phyloP scores from a whole-genome alignment of 2,888 invertebrate species.

The Ceramica pisi region DNA sequence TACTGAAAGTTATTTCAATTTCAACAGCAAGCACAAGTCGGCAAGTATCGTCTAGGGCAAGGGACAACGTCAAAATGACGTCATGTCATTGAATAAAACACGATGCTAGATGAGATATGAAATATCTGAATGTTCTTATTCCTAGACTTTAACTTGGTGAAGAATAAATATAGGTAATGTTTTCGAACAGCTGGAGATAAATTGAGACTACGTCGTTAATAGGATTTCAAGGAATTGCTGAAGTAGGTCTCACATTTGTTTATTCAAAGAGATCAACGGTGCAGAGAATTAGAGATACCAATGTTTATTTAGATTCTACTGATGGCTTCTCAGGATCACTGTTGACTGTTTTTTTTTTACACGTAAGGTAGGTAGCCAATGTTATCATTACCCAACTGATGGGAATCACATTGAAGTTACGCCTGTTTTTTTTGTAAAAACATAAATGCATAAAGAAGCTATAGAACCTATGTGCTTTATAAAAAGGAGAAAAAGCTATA shows the following conservation, averaged over 20 bases:
- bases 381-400: background rate
- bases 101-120: constrained; percentile 1
- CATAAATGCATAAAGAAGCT: too few relatives aligned
- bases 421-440: too few relatives aligned
- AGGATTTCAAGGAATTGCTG: constrained; percentile 10
- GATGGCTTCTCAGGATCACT: background rate
- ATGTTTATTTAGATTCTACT: constrained; percentile 6
- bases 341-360: too few relatives aligned
- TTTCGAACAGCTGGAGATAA: background rate
- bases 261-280: background rate
- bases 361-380: too few relatives aligned
- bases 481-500: background rate
- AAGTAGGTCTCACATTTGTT: background rate
- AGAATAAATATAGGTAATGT: background rate
- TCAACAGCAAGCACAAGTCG: background rate
- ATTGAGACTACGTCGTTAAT: too few relatives aligned
- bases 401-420: background rate
- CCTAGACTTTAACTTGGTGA: constrained; percentile 10
- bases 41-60: background rate
- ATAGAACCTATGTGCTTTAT: too few relatives aligned
- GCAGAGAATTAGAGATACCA: too few relatives aligned
- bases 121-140: constrained; percentile 15
- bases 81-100: background rate
- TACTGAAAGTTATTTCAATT: background rate
- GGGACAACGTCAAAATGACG: constrained; percentile 18